Percentiles rank a stretch among this genome's conserved stretches.
These are phyloP conservation scores for Mythimna ferrago DNA, from an alignment of 2,888 invertebrate genomes.

Conservation along the genomic window DNA sequence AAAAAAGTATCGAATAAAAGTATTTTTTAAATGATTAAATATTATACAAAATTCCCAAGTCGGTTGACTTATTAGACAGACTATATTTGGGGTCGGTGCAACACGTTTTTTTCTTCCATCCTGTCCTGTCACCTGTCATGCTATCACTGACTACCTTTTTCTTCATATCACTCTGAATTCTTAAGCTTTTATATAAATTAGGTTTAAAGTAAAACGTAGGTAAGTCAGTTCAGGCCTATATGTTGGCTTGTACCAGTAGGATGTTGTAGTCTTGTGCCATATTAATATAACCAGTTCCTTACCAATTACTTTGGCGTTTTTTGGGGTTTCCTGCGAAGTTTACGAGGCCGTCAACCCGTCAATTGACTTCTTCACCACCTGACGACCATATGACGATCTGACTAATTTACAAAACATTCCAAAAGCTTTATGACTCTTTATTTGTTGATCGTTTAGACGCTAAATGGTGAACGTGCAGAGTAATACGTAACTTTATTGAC, in stretches of 20 bases:
- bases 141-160: no score
- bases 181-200: neutral
- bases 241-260: conserved; percentile 7
- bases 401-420: conserved; percentile 37
- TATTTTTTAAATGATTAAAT: no score
- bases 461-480: neutral
- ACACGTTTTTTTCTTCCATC: no score
- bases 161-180: neutral
- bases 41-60: no score
- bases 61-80: no score
- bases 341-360: conserved; percentile 55
- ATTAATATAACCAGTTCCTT: conserved; percentile 43
- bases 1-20: no score
- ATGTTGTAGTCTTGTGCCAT: conserved; percentile 12
- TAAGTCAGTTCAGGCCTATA: conserved; percentile 1
- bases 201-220: neutral
- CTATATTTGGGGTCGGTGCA: no score
- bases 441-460: conserved; percentile 12
- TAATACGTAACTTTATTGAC: neutral
- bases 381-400: conserved; percentile 34
- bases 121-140: no score
- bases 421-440: neutral
- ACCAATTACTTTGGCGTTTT: conserved; percentile 46
- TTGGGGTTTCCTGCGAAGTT: conserved; percentile 55
- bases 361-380: conserved; percentile 50